Evolutionary conservation across 2,888 invertebrate species (phyloP).

Genomic region (Drosophila siamana): DNA sequence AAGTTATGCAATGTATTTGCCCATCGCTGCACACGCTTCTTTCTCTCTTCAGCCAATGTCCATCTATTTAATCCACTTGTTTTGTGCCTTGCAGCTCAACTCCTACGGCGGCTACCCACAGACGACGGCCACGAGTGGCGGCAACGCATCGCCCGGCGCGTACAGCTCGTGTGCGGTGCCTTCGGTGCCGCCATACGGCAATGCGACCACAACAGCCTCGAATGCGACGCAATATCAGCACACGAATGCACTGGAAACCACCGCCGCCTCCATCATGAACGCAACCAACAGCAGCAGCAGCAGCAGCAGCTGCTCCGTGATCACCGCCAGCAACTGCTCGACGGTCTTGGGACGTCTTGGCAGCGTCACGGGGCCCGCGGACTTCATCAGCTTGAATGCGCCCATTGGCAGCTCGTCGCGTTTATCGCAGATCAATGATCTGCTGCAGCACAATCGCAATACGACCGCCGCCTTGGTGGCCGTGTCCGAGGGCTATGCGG

Average conservation of each 20-base stretch:
- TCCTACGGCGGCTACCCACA: slow-evolving; percentile 57
- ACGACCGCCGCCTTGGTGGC: slow-evolving; percentile 82
- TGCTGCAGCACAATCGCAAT: slow-evolving; percentile 84
- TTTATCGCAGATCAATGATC: slow-evolving; percentile 84
- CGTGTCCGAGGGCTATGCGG: slow-evolving; percentile 65
- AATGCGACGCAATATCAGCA: slow-evolving; percentile 72
- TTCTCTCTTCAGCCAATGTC: too few species aligned
- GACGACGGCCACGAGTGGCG: slow-evolving; percentile 41
- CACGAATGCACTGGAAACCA: slow-evolving; percentile 65
- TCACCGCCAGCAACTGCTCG: slow-evolving; percentile 38
- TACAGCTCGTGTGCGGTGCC: slow-evolving; percentile 82
- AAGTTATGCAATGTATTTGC: too few species aligned
- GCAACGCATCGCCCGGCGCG: slow-evolving; percentile 42
- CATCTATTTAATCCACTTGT: neutral
- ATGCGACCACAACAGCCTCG: slow-evolving; percentile 81
- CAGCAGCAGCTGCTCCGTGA: slow-evolving; percentile 33
- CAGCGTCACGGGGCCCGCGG: slow-evolving; percentile 13
- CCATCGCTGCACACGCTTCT: neutral
- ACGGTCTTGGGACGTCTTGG: slow-evolving; percentile 22
- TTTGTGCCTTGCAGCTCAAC: slow-evolving; percentile 45
- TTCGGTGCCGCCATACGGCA: slow-evolving; percentile 79
- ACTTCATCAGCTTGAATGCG: slow-evolving; percentile 80
- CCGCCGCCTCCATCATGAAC: slow-evolving; percentile 50
- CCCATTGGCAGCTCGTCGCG: slow-evolving; percentile 82
- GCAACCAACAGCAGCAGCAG: slow-evolving; percentile 22